Evolutionary conservation across 2,888 invertebrate species (phyloP), one percentile per base, ranked within the genome.

Genomic region (Pyrrhia umbra): DNA sequence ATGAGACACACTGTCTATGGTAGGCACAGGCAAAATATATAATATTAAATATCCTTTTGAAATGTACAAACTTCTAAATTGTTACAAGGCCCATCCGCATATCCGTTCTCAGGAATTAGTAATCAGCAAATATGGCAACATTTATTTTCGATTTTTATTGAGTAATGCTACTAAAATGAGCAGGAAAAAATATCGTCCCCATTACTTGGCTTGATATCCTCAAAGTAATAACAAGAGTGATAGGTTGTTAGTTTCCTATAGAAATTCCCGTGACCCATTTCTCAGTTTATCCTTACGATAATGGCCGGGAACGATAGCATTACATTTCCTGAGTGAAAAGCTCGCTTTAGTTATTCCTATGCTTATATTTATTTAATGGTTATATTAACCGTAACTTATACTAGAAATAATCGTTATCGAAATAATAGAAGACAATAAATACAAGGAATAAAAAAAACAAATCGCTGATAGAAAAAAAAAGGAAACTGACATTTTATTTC

Each of bases 251-350:
- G 40, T 40, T 49, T 50, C 25, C 18, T 47, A 34, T 16, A 25
- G n/a, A 34, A 20, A 51, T n/a, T 37, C 39, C 6, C 2, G 16
- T 68, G 23, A 34, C 39, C 50, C 15, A 57, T 52, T 49, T 52
- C 21, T 42, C 2, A 10, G 23, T 40, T 49, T 13, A 39, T 43
- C 37, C 54, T 21, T 40, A 16, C 16, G 10, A 2, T 13, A 21
- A 23, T 34, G 6, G 4, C 16, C 6, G 16, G 39, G 45, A 40
- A 6, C 23, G 9, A 16, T 30, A 34, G 46, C 18, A 55, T 64
- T 55, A 8, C 37, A 55, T 63, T 63, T 46, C 45, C 55, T 46
- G 6, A 21, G 18, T 21, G 23, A 15, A 62, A 34, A 42, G n/a
- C 34, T 23, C 42, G 13, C 10, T 2, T 27, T 37, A n/a, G n/a